Evolutionary conservation across 2,113 vertebrate species (phyloP), one percentile per base, ranked within the genome.

Genomic region (Girardinichthys multiradiatus): DNA sequence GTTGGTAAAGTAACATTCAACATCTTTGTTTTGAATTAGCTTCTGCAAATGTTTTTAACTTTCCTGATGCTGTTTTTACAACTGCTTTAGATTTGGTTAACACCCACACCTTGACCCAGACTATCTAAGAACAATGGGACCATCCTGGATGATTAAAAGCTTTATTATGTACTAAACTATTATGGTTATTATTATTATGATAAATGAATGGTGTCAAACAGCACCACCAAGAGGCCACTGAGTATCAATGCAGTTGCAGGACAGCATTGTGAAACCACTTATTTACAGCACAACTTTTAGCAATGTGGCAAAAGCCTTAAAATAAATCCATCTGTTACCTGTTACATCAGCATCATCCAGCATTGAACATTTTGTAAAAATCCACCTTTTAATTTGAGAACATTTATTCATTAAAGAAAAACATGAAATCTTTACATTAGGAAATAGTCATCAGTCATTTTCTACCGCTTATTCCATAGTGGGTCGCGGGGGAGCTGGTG

Each of bases 151-250:
- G 12, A 39, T 1, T 39, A 39, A 39, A 39, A 39, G 0, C 6
- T 35, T 35, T 35, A 35, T 35, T 35, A 35, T 7, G 5, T 35
- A 35, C 10, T 35, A n/a, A n/a, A n/a, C n/a, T n/a, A n/a, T n/a
- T n/a, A n/a, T 33, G 6, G 3, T 33, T 33, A 33, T 4, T 4
- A 33, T 4, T 33, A 33, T 33, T 33, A 3, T 4, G 2, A 71
- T 1, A 90, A 8, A 63, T 33, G 21, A 61, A 59, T 45, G 1
- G 33, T 15, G 69, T 72, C 29, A 82, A 88, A 82, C 58, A 83
- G 77, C 68, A 58, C 66, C 87, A 76, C 69, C 67, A 26, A 45
- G 73, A 71, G 82, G 72, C 3, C 68, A 72, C 1, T 30, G 2
- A 30, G 57, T n/a, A 37, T 42, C 31, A 30, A 37, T 57, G 35